Conservation (phyloP, 2,888 invertebrate genomes). For the Heliconius ethilla region DNA sequence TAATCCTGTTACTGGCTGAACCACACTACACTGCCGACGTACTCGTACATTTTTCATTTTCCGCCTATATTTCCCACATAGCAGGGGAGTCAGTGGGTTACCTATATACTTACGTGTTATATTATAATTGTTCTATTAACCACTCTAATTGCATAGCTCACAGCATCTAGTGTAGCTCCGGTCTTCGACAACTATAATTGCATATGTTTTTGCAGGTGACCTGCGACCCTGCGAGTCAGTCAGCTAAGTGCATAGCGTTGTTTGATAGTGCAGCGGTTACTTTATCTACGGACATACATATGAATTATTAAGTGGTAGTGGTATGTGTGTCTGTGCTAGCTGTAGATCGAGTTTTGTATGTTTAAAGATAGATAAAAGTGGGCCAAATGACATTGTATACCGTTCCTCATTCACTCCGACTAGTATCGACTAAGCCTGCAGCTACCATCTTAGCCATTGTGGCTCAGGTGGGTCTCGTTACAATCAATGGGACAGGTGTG, state of each 20-base stretch:
- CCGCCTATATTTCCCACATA: too few relatives aligned
- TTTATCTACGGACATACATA: neutral
- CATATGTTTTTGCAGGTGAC: neutral
- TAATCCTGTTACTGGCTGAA: constrained; percentile 52
- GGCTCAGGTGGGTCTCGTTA: neutral
- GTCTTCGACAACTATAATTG: neutral
- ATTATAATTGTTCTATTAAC: too few relatives aligned
- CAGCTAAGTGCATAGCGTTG: neutral
- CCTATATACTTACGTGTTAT: too few relatives aligned
- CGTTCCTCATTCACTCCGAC: neutral
- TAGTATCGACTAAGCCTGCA: neutral
- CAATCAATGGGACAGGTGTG: neutral
- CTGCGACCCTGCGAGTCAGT: neutral
- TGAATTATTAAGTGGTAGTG: neutral
- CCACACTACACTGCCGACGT: neutral
- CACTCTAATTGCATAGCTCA: too few relatives aligned
- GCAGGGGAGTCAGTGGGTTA: too few relatives aligned
- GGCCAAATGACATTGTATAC: neutral
- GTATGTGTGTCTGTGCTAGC: neutral
- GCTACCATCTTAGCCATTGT: neutral
- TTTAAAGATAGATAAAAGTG: neutral
- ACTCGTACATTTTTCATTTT: neutral
- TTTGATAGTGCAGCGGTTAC: neutral
- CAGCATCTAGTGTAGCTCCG: neutral
- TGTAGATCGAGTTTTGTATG: neutral